phyloP scores from a whole-genome alignment of 2,113 vertebrate species.

The Ageneiosus marmoratus region DNA sequence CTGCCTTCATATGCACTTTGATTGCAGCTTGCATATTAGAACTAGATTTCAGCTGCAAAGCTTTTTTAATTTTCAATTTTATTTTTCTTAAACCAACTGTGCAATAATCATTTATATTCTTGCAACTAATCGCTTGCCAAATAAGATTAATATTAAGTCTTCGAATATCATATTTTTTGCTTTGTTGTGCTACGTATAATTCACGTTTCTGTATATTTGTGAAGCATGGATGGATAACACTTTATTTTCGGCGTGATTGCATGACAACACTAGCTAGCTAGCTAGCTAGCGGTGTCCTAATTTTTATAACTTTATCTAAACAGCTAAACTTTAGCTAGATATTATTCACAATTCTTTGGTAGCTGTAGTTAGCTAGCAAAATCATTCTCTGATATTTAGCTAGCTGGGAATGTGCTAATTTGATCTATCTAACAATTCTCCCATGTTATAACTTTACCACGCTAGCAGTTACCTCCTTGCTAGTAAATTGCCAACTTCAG shows the following conservation, averaged over 20 bases:
- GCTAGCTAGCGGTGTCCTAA: neutral
- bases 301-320: neutral
- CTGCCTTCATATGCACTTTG: conserved; percentile 41
- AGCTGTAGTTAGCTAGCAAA: neutral
- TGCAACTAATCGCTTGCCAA: conserved; percentile 62
- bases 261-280: neutral
- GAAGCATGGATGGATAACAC: neutral
- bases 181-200: conserved; percentile 1
- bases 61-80: conserved; percentile 40
- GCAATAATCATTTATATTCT: conserved; percentile 56
- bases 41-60: conserved; percentile 42
- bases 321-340: neutral
- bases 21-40: conserved; percentile 51
- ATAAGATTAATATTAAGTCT: conserved; percentile 56
- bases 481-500: neutral
- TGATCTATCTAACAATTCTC: neutral
- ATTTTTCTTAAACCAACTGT: conserved; percentile 51
- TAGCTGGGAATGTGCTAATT: neutral
- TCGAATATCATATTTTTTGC: conserved; percentile 49
- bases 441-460: neutral
- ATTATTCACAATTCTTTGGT: neutral
- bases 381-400: neutral
- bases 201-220: neutral
- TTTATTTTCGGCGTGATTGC: neutral
- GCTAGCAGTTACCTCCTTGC: neutral